A percentile compares a stretch with the other conserved stretches of the same genome.
Conservation (phyloP, 2,113 vertebrate genomes). For the Prochilodus magdalenae region DNA sequence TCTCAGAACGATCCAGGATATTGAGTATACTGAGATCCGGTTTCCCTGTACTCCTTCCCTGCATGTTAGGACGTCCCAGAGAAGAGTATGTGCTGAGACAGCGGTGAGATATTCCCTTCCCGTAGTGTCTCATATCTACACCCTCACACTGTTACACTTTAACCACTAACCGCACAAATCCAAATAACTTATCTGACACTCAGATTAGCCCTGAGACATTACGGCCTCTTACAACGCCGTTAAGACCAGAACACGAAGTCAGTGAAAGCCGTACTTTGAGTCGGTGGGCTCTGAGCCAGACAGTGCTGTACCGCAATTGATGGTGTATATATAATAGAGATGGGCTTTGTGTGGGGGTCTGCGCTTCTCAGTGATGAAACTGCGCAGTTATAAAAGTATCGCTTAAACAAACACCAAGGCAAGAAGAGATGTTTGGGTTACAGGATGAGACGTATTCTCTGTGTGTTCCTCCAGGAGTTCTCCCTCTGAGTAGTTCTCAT, state of each 20-base stretch:
- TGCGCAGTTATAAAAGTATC: not conserved
- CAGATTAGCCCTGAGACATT: not conserved
- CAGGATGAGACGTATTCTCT: not conserved
- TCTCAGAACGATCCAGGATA: too few species aligned
- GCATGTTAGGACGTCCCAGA: too few species aligned
- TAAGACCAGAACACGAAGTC: too few species aligned
- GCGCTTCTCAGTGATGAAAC: not conserved
- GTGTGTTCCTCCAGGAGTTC: not conserved
- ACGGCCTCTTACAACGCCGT: not conserved
- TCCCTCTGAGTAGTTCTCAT: not conserved
- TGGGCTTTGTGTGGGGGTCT: not conserved
- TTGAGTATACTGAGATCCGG: too few species aligned
- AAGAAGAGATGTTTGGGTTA: slow-evolving; percentile 8
- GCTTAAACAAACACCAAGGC: not conserved
- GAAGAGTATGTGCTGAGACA: too few species aligned
- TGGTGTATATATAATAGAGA: not conserved
- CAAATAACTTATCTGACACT: not conserved
- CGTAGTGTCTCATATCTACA: too few species aligned
- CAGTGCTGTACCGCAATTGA: not conserved
- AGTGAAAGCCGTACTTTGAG: too few species aligned
- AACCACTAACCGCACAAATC: not conserved
- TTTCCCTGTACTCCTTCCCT: too few species aligned
- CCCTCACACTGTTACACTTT: too few species aligned
- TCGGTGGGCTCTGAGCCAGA: not conserved
- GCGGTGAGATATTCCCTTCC: too few species aligned